A percentile compares a stretch with the other conserved stretches of the same genome.
Conservation (phyloP, 2,888 invertebrate genomes). For the Actias luna region DNA sequence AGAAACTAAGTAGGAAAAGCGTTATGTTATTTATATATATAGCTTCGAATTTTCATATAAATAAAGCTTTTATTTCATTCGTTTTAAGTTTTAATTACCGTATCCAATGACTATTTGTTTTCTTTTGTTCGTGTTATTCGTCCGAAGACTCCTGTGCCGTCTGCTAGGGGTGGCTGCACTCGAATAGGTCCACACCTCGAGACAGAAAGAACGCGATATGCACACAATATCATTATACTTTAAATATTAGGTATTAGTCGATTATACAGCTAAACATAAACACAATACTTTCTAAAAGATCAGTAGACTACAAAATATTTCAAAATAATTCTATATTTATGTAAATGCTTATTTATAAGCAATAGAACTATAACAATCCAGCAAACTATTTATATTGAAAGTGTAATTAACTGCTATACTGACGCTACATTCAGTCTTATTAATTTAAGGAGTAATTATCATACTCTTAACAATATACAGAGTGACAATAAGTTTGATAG, state of each 20-base stretch:
- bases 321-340: too few relatives aligned
- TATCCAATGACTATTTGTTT: slow-evolving; percentile 21
- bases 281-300: background rate
- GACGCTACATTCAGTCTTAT: background rate
- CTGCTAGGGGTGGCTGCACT: slow-evolving; percentile 52
- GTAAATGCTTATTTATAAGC: background rate
- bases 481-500: background rate
- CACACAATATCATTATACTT: slow-evolving; percentile 44
- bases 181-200: slow-evolving; percentile 30
- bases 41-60: too few relatives aligned
- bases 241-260: background rate
- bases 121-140: slow-evolving; percentile 20
- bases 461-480: background rate
- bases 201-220: slow-evolving; percentile 52
- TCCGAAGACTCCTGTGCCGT: slow-evolving; percentile 40
- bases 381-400: background rate
- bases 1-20: too few relatives aligned
- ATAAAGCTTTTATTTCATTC: background rate
- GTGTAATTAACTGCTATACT: background rate
- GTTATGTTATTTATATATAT: too few relatives aligned
- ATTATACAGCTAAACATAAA: background rate
- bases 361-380: background rate
- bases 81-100: slow-evolving; percentile 10
- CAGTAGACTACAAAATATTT: background rate
- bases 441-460: background rate